Base-by-base conservation (phyloP, 2,113 vertebrate genomes). In the Epinephelus fuscoguttatus region DNA sequence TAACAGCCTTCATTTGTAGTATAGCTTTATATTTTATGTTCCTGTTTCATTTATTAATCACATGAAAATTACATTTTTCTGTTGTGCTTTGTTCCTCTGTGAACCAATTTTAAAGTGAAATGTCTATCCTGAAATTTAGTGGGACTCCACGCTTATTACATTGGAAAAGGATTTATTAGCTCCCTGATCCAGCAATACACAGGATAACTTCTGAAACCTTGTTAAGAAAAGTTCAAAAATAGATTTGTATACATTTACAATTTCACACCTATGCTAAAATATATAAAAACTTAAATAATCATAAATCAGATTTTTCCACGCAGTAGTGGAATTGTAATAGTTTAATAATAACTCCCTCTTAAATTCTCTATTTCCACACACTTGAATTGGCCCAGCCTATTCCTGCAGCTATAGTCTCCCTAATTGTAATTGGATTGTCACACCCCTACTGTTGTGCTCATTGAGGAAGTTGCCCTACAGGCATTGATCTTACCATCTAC, bases 1-100 rank as follows among this genome's bases (percentile, higher is more conserved):
- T 81, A 77, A 79, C 60, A 11, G 12, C 55, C 45, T 59, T 85
- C 53, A 84, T 74, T 85, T 82, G 76, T 75, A 45, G 61, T 64
- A 17, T 30, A 19, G 50, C 63, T 53, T 89, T 83, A 69, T 63
- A 66, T 85, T 86, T 88, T 86, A 88, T 91, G 81, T 73, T 71
- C 33, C 77, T 77, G 79, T 90, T 90, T 89, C 74, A 91, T 87
- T 88, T 88, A 92, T 91, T 91, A 91, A 94, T 92, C 72, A 88
- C 64, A 75, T 78, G 56, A 76, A 90, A 87, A 93, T 75, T 23
- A 30, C 57, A 71, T 70, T 84, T 71, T 63, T 68, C 59, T 75
- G 19, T 66, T 85, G 27, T 77, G 60, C 57, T 80, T 82, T 86
- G 80, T 90, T 89, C 55, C 73, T 71, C 60, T 72, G 61, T 4